phyloP scores from a whole-genome alignment of 2,113 vertebrate species.

The Sebastes fasciatus region DNA sequence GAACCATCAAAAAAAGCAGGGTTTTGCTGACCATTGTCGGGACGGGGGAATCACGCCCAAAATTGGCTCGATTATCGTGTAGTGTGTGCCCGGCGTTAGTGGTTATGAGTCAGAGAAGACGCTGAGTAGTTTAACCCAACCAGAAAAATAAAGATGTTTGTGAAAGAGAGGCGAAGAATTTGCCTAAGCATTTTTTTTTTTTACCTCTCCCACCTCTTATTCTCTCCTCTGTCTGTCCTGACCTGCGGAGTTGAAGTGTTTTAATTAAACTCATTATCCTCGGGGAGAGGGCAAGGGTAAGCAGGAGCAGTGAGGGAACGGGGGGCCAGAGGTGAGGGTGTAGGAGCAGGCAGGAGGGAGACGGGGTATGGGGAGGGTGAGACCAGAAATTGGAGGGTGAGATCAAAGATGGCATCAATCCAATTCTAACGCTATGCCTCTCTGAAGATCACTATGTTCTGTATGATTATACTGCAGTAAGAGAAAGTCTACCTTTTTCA shows the following conservation, averaged over 20 bases:
- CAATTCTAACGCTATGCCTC: neutral
- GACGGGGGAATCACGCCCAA: too few species aligned
- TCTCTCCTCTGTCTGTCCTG: slow-evolving; percentile 28
- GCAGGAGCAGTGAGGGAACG: slow-evolving; percentile 22
- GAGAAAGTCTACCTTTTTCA: neutral
- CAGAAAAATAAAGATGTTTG: neutral
- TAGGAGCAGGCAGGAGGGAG: slow-evolving; percentile 4
- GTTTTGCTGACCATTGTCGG: too few species aligned
- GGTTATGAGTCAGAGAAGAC: slow-evolving; percentile 45
- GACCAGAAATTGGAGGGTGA: neutral
- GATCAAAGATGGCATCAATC: neutral
- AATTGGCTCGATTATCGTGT: too few species aligned
- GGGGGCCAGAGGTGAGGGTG: slow-evolving; percentile 14
- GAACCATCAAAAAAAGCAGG: too few species aligned
- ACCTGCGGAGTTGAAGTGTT: slow-evolving; percentile 48
- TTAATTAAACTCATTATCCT: slow-evolving; percentile 69
- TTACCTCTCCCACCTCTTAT: slow-evolving; percentile 20
- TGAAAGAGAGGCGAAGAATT: slow-evolving; percentile 1
- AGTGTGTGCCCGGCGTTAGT: too few species aligned
- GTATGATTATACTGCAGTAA: neutral
- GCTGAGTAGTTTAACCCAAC: slow-evolving; percentile 41
- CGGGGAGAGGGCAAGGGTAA: slow-evolving; percentile 16
- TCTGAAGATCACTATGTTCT: neutral
- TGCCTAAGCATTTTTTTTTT: slow-evolving; percentile 17
- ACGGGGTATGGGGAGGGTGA: neutral